These are phyloP conservation scores for Cynaeus angustus DNA, from an alignment of 2,888 invertebrate species.

Conservation along the genomic window DNA sequence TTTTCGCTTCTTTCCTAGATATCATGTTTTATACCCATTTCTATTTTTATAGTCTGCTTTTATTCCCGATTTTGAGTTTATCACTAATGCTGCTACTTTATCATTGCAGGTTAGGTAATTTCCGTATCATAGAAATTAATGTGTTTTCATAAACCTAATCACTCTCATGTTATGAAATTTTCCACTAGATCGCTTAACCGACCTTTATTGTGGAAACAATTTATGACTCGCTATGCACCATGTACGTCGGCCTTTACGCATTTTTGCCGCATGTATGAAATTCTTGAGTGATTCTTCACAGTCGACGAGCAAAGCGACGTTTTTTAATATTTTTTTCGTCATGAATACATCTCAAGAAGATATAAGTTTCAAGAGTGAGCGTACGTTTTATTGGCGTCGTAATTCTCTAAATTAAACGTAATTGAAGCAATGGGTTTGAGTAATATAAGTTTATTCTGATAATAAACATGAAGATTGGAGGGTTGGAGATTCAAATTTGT, in stretches of 20 bases:
- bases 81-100: no score
- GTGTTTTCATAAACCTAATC: no score
- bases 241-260: no score
- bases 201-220: background rate
- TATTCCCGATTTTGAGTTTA: no score
- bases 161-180: no score
- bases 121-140: no score
- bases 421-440: background rate
- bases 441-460: background rate
- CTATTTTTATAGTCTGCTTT: no score
- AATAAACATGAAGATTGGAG: no score
- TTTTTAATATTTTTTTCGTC: background rate
- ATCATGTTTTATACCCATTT: no score
- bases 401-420: background rate
- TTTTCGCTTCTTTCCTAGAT: no score
- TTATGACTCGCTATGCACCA: background rate
- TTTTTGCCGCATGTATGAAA: constrained; percentile 13
- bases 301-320: constrained; percentile 14
- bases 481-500: background rate
- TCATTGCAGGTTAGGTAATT: no score
- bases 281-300: constrained; percentile 9
- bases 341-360: constrained; percentile 1
- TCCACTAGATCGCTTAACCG: no score
- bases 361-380: background rate
- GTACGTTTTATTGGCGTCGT: background rate